Evolutionary conservation across 30 jellyfish, hydroid and myxozoan genomes (phyloP), one percentile per base, ranked within the genome.

Genomic region (Catostylus mosaicus): DNA sequence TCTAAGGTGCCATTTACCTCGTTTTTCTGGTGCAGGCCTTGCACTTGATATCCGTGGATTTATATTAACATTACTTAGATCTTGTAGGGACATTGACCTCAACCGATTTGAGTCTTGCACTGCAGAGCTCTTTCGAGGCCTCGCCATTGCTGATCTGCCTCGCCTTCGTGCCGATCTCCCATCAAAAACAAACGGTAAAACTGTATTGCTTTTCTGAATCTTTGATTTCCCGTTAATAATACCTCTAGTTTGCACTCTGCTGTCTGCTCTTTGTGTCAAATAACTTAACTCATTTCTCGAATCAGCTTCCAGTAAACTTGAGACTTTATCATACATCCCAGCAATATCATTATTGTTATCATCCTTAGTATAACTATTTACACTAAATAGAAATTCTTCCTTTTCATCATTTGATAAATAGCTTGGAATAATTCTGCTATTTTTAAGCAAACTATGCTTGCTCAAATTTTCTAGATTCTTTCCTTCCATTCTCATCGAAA

Each of bases 41-140:
- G 90, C 33, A 65, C 90, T 79, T 19, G 90, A 61, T 19, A 27
- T 78, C 72, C 89, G 40, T 51, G 82, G 82, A 29, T 64, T 62
- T 3, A 62, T 23, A 50, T 76, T 76, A 26, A 36, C 61, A n/a
- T 79, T 79, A 24, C 26, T 69, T 5, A 35, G 51, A 19, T 64
- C 90, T 11, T 37, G 38, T 26, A 34, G 18, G 22, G 80, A 31
- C 26, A 48, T 18, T 36, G 89, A 78, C 18, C 19, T 23, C 34
- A 26, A 16, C 8, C 43, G 22, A 3, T 40, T 56, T 4, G 20
- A 5, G 23, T 46, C 61, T 18, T 14, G 80, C 1, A 24, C 2
- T 27, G 80, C 57, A 30, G 70, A 37, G 24, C 56, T n/a, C 60
- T 75, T 31, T 34, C 57, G 37, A 7, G 59, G 0, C 23, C 75